Evolutionary conservation across 2,888 invertebrate species (phyloP).

Genomic region (Limenitis camilla): DNA sequence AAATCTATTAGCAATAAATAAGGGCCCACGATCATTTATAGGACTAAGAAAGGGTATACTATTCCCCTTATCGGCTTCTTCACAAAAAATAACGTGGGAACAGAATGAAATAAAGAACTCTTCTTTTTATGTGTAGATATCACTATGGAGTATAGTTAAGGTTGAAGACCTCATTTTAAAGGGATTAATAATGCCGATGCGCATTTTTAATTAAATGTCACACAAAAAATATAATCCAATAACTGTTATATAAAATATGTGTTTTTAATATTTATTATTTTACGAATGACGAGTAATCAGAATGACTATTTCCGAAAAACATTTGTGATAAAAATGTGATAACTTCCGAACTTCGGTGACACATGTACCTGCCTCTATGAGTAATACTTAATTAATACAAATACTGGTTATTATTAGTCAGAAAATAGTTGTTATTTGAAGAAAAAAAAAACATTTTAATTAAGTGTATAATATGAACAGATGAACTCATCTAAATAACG

Average conservation of each 20-base stretch:
- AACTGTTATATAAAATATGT: too few species aligned
- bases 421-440: too few species aligned
- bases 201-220: constrained; percentile 21
- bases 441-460: too few species aligned
- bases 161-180: constrained; percentile 44
- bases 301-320: constrained; percentile 3
- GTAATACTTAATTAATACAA: too few species aligned
- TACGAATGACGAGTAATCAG: constrained; percentile 10
- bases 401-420: too few species aligned
- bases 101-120: constrained; percentile 60
- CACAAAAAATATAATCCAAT: constrained; percentile 2
- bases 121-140: constrained; percentile 50
- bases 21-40: constrained; percentile 60
- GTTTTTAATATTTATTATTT: too few species aligned
- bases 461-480: too few species aligned
- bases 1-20: constrained; percentile 72
- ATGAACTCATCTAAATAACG: too few species aligned
- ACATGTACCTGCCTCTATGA: too few species aligned
- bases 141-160: constrained; percentile 44
- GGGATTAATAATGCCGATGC: constrained; percentile 37
- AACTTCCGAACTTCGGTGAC: constrained; percentile 7
- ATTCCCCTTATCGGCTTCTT: constrained; percentile 67
- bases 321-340: constrained; percentile 10
- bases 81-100: constrained; percentile 72
- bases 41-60: constrained; percentile 66